These are phyloP conservation scores for Scolopax mira DNA, from an alignment of 2,113 vertebrate species.

Conservation along the genomic window DNA sequence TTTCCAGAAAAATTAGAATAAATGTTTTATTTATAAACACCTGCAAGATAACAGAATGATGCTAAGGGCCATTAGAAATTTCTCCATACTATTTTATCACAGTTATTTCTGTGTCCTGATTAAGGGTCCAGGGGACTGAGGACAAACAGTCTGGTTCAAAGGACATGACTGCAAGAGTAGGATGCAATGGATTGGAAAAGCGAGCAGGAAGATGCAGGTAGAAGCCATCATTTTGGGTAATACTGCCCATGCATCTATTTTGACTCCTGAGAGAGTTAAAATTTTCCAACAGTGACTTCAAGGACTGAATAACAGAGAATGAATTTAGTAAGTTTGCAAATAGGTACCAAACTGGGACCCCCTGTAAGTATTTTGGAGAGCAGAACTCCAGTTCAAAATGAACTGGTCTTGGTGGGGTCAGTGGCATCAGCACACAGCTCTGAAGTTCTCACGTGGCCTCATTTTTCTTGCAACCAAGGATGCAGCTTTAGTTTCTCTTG, in stretches of 20 bases:
- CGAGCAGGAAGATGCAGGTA: not conserved
- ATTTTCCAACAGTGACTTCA: not conserved
- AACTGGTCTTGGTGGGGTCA: not conserved
- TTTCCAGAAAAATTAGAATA: not conserved
- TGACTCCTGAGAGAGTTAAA: not conserved
- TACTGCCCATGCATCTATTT: not conserved
- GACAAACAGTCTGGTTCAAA: not conserved
- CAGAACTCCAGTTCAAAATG: not conserved
- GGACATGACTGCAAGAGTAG: not conserved
- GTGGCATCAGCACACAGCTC: not conserved
- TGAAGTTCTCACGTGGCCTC: not conserved
- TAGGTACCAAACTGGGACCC: not conserved
- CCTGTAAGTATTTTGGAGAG: not conserved
- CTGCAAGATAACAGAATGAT: not conserved
- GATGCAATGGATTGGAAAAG: not conserved
- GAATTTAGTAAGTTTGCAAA: not conserved
- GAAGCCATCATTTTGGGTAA: not conserved
- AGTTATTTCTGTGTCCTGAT: not conserved
- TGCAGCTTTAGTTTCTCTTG: not conserved
- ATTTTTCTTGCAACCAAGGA: not conserved
- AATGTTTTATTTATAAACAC: not conserved
- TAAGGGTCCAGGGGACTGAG: not conserved
- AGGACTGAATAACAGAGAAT: not conserved
- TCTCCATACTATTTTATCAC: not conserved
- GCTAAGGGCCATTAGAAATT: not conserved